Conservation (phyloP, 2,888 invertebrate species). For the Tachina grossa region DNA sequence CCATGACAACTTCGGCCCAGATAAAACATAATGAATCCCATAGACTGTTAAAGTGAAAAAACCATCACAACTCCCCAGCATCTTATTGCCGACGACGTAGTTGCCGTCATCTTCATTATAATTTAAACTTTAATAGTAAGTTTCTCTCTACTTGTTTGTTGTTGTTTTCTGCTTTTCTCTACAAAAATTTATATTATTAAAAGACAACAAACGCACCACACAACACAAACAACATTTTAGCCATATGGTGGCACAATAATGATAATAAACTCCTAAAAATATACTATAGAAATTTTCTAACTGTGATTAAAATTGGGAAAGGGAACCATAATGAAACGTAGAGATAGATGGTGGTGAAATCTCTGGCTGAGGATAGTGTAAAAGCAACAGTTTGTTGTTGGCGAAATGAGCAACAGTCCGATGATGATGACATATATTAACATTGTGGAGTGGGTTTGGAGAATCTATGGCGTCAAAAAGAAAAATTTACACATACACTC, state of each 20-base stretch:
- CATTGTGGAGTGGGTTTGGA: background rate
- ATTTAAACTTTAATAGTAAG: constrained; percentile 47
- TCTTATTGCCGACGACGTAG: constrained; percentile 16
- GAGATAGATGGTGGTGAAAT: background rate
- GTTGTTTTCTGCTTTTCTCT: background rate
- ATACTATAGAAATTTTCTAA: constrained; percentile 71
- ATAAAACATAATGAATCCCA: constrained; percentile 18
- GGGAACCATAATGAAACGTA: background rate
- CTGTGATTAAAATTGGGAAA: constrained; percentile 28
- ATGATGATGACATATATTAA: constrained; percentile 11
- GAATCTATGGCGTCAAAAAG: constrained; percentile 54
- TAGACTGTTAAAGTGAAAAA: constrained; percentile 38
- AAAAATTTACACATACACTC: constrained; percentile 10
- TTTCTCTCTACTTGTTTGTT: background rate
- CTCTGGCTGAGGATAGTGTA: background rate
- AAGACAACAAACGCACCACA: too few species aligned
- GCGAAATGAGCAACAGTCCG: constrained; percentile 62
- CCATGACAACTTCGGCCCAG: constrained; percentile 44
- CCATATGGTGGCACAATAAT: constrained; percentile 80
- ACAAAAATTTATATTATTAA: background rate
- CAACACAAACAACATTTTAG: constrained; percentile 56
- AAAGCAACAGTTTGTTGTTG: constrained; percentile 69
- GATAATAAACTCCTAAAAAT: constrained; percentile 80
- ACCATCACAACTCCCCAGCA: constrained; percentile 35
- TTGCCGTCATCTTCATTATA: constrained; percentile 53